A percentile compares a stretch with the other conserved stretches of the same genome.
These are phyloP conservation scores for Archilochus colubris DNA, from an alignment of 2,113 vertebrate species.

Conservation along the genomic window DNA sequence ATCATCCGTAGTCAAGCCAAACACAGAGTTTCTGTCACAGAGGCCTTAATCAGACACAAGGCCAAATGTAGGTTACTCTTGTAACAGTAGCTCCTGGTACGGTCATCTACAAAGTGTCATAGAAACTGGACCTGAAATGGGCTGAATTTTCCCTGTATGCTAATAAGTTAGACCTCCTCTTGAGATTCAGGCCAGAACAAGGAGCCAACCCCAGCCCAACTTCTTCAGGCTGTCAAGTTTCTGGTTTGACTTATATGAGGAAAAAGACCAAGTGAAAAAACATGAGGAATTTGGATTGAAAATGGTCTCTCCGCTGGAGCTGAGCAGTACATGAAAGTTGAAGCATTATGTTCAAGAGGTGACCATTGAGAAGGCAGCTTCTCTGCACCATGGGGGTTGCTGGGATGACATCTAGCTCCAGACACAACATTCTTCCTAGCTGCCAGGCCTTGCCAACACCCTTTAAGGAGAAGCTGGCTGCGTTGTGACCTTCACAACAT, in stretches of 20 bases:
- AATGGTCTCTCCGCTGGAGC: background rate
- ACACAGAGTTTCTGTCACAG: constrained; percentile 7
- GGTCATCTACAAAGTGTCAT: constrained; percentile 22
- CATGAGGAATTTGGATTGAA: background rate
- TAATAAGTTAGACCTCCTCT: background rate
- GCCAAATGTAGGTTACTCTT: constrained; percentile 10
- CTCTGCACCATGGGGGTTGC: background rate
- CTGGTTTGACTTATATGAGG: background rate
- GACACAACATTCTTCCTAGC: background rate
- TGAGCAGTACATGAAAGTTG: background rate
- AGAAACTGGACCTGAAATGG: background rate
- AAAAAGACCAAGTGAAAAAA: background rate
- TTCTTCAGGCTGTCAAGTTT: background rate
- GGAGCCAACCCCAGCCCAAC: background rate
- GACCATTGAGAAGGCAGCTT: background rate
- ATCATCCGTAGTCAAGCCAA: constrained; percentile 44
- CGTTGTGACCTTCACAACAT: background rate
- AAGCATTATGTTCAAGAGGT: background rate
- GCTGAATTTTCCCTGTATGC: background rate
- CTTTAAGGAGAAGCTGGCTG: background rate
- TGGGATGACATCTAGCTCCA: background rate
- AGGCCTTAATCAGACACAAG: constrained; percentile 17
- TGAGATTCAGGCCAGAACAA: background rate
- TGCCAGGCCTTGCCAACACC: background rate
- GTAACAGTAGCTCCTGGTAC: background rate